Conservation (phyloP, 1,140 invertebrate species). For the Delia radicum region DNA sequence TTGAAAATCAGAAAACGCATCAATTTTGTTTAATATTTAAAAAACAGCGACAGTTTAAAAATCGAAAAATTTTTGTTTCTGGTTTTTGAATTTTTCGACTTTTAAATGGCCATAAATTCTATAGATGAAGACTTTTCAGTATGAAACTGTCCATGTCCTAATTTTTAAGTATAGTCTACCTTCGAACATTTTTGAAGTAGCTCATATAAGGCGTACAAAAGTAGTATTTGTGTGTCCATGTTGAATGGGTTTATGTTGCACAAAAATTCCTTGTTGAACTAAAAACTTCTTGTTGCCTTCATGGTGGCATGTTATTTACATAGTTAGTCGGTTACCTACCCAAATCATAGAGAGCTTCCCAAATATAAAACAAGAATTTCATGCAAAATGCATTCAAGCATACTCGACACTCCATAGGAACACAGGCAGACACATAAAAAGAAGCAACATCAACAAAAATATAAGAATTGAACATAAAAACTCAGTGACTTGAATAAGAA, state of each 20-base stretch:
- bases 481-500: not conserved
- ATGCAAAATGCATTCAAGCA: not conserved
- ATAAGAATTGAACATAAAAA: not conserved
- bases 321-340: not conserved
- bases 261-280: not conserved
- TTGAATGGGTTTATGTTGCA: not conserved
- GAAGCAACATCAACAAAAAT: not conserved
- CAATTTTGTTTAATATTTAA: too few relatives aligned
- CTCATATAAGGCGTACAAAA: too few relatives aligned
- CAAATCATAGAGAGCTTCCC: not conserved
- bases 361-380: conserved; percentile 1
- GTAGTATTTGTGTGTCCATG: not conserved
- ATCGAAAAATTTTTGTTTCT: too few relatives aligned
- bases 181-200: too few relatives aligned
- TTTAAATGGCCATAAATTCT: too few relatives aligned
- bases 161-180: too few relatives aligned
- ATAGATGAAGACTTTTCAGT: too few relatives aligned
- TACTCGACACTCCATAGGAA: not conserved
- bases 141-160: too few relatives aligned
- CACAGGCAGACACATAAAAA: not conserved
- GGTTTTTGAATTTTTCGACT: too few relatives aligned
- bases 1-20: too few relatives aligned
- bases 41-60: too few relatives aligned
- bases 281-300: not conserved
- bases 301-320: conserved; percentile 5